Percentiles rank a stretch among this genome's conserved stretches.
These are phyloP conservation scores for Rostratula benghalensis DNA, from an alignment of 2,113 vertebrate genomes.

Conservation along the genomic window DNA sequence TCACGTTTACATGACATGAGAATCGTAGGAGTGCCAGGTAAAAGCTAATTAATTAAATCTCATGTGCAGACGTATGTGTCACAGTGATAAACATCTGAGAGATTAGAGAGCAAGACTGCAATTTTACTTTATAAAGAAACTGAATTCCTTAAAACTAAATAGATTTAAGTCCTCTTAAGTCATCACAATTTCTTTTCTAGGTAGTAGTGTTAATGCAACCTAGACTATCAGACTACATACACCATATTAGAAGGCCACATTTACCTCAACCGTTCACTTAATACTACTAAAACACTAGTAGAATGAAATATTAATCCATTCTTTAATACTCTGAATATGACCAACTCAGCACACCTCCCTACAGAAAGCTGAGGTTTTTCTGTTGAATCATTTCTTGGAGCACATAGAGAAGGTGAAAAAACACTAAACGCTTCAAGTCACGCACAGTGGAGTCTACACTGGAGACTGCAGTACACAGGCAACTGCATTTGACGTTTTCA, in stretches of 20 bases:
- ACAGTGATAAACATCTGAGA: slow-evolving; percentile 3
- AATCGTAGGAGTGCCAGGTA: background rate
- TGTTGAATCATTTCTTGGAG: background rate
- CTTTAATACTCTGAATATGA: background rate
- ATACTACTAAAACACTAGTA: background rate
- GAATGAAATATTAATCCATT: background rate
- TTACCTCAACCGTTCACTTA: background rate
- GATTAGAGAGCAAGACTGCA: background rate
- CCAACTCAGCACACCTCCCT: background rate
- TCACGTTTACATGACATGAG: background rate
- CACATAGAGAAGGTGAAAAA: background rate
- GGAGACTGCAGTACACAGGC: background rate
- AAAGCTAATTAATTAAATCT: background rate
- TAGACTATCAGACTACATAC: background rate
- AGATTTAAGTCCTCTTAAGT: background rate
- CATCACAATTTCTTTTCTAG: background rate
- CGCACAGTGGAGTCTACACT: rapidly evolving
- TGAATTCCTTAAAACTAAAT: background rate
- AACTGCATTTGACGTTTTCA: background rate
- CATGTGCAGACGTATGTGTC: background rate
- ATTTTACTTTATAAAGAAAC: background rate
- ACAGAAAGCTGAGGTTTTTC: background rate
- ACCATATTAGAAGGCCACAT: background rate
- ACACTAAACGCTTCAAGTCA: background rate
- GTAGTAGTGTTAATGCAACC: background rate